Conservation (phyloP, 2,797 vertebrate genomes). For the Rhinoraja longicauda region DNA sequence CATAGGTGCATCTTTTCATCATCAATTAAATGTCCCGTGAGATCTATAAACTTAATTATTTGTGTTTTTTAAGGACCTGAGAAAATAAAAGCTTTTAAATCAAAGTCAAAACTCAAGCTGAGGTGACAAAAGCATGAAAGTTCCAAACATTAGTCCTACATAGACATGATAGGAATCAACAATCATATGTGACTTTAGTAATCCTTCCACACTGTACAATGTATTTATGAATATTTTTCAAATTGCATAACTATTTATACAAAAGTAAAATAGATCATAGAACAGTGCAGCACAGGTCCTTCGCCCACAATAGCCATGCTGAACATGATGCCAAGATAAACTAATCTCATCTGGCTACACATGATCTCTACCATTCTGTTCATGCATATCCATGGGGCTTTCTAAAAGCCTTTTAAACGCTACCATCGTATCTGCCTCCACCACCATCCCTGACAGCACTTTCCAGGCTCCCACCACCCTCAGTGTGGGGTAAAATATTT, state of each 20-base stretch:
- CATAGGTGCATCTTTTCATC: not conserved
- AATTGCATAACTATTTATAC: not conserved
- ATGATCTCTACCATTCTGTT: too few relatives aligned
- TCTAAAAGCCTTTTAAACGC: too few relatives aligned
- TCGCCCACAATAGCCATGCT: too few relatives aligned
- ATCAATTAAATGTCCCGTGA: not conserved
- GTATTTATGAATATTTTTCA: not conserved
- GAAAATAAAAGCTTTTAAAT: not conserved
- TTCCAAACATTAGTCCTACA: not conserved
- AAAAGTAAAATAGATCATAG: not conserved
- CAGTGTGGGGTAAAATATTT: too few relatives aligned
- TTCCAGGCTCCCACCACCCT: too few relatives aligned
- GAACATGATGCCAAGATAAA: too few relatives aligned
- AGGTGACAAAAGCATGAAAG: not conserved
- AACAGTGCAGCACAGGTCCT: too few relatives aligned
- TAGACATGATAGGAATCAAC: not conserved
- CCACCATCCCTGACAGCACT: too few relatives aligned
- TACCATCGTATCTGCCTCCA: too few relatives aligned
- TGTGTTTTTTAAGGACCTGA: not conserved
- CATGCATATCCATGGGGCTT: too few relatives aligned
- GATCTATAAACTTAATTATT: not conserved
- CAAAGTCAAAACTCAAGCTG: not conserved
- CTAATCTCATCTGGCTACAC: too few relatives aligned
- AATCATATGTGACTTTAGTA: not conserved
- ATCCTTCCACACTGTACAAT: not conserved